Evolutionary conservation across 2,797 vertebrate species (phyloP).

Genomic region (Agapornis canus): DNA sequence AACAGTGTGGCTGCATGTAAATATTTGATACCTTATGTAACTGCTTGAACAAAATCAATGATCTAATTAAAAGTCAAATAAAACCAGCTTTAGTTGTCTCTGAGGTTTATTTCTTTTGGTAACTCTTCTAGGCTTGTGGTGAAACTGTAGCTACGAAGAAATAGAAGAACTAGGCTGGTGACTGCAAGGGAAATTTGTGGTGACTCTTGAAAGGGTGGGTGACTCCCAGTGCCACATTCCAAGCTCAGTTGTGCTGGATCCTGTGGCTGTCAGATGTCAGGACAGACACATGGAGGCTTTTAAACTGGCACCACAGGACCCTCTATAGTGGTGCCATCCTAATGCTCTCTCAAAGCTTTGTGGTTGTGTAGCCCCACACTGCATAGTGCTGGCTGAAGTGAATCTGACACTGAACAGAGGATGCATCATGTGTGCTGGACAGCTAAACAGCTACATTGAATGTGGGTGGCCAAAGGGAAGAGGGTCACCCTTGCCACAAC

Average conservation of each 20-base stretch:
- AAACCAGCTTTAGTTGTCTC: slow-evolving; percentile 10
- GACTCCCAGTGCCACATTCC: neutral
- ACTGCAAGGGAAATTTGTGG: neutral
- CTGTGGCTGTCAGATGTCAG: neutral
- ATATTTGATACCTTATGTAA: slow-evolving; percentile 35
- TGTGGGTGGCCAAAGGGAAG: neutral
- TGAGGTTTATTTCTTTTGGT: neutral
- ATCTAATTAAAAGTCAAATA: slow-evolving; percentile 32
- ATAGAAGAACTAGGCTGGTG: neutral
- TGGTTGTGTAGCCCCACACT: neutral
- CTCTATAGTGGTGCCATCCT: neutral
- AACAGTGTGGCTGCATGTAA: slow-evolving; percentile 26
- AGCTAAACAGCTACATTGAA: neutral
- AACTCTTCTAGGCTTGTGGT: neutral
- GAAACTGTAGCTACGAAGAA: neutral
- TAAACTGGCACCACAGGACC: rapidly evolving
- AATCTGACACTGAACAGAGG: neutral
- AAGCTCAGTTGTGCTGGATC: neutral
- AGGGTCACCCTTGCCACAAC: neutral
- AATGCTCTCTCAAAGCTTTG: neutral
- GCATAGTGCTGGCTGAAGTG: neutral
- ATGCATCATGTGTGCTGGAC: neutral
- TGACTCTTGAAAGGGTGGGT: neutral
- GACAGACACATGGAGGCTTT: neutral
- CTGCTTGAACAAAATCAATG: slow-evolving; percentile 28